Evolutionary conservation across 2,888 invertebrate genomes (phyloP), one percentile per base, ranked within the genome.

Genomic region (Sinohyriopsis cumingii): DNA sequence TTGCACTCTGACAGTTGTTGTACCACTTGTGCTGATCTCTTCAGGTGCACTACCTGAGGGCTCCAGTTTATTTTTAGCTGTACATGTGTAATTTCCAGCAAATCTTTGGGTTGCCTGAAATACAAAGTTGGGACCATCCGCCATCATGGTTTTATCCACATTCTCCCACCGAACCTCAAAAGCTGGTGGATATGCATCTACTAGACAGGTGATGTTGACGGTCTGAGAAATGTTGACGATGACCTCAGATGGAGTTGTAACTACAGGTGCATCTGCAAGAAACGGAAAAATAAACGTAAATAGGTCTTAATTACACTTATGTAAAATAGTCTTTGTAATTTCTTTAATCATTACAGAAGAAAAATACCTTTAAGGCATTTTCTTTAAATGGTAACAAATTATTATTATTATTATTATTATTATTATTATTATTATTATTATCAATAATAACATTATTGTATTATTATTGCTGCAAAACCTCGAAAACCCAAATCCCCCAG

Each of bases 11-110:
- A 86, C 67, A 33, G 74, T 76, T 3, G 82, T 82, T 61, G 72
- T 82, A 20, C 73, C 78, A 22, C 72, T 74, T 1, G 78, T 76
- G 15, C 72, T 64, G 24, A 75, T 76, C 28, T 75, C 75, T 28
- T 78, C 75, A 7, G 71, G 65, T 5, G 67, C 55, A 56, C 73
- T 68, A 0, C 82, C 83, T 0, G 85, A 84, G 5, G 84, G 80
- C 33, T 76, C 70, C 22, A 84, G 68, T 45, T 75, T 72, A 72
- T 78, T 84, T 60, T 68, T 71, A 1, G 84, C 82, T 12, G 78
- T 80, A 72, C 85, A 86, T 0, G 84, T 76, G 71, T 84, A 86
- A 65, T 84, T 84, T 9, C 85, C 85, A 19, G 79, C 78, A 24
- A 78, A 76, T 9, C 78, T 67, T 61, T 69, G 72, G 54, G 77